Conservation (phyloP, 2,888 invertebrate genomes). For the Ephialtes manifestator region DNA sequence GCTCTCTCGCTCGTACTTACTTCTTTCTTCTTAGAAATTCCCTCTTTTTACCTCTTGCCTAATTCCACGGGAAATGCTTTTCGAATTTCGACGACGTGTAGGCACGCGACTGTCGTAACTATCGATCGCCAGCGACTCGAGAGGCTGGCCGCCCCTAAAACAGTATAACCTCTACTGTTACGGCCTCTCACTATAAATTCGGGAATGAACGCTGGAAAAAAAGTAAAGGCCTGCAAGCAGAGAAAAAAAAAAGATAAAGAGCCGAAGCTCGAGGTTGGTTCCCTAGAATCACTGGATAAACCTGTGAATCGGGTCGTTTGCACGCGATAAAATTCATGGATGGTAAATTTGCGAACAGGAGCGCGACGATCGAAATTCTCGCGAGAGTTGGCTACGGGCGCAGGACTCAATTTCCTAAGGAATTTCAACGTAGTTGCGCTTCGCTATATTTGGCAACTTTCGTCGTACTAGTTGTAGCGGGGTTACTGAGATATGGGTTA, state of each 20-base stretch:
- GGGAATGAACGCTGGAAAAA: conserved; percentile 53
- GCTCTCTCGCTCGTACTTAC: not conserved
- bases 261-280: conserved; percentile 30
- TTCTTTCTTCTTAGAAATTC: not conserved
- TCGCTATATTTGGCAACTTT: not conserved
- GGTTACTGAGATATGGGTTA: not conserved
- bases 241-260: conserved; percentile 51
- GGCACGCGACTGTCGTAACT: conserved; percentile 60
- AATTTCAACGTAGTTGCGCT: conserved; percentile 13
- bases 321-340: conserved; percentile 61
- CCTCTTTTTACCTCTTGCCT: conserved; percentile 16
- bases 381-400: conserved; percentile 17
- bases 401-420: not conserved
- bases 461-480: not conserved
- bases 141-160: conserved; percentile 28
- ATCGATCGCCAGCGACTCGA: conserved; percentile 52
- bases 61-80: conserved; percentile 49
- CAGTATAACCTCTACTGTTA: conserved; percentile 32
- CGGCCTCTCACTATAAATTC: conserved; percentile 57
- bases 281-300: conserved; percentile 47
- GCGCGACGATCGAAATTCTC: conserved; percentile 34
- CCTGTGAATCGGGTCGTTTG: conserved; percentile 54
- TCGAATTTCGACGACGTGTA: conserved; percentile 33
- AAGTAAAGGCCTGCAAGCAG: conserved; percentile 19
- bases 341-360: conserved; percentile 48